A percentile compares a stretch with the other conserved stretches of the same genome.
Conservation (phyloP, 1,140 invertebrate species). For the Solenopsis fugax region DNA sequence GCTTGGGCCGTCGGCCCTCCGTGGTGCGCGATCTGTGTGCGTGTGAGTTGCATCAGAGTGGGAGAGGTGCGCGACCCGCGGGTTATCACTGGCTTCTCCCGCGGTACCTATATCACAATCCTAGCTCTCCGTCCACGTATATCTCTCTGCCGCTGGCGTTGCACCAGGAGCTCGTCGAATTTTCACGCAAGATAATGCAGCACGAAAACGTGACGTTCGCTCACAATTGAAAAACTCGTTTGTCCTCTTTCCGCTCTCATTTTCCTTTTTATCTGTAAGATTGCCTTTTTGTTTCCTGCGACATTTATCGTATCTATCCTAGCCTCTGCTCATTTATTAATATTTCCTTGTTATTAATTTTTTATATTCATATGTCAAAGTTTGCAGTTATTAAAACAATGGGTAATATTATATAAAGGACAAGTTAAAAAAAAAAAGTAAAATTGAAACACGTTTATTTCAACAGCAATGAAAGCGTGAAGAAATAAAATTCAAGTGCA, state of each 20-base stretch:
- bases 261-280: neutral
- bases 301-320: neutral
- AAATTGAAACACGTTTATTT: neutral
- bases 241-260: neutral
- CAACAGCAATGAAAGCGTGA: neutral
- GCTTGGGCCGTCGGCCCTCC: slow-evolving; percentile 26
- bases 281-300: neutral
- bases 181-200: slow-evolving; percentile 62
- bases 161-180: slow-evolving; percentile 65
- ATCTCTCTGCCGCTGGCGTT: slow-evolving; percentile 71
- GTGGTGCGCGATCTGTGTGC: slow-evolving; percentile 59
- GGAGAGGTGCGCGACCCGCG: slow-evolving; percentile 80
- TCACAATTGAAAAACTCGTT: neutral
- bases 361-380: neutral
- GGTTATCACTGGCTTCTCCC: slow-evolving; percentile 82
- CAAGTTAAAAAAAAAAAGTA: neutral
- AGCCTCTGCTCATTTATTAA: neutral
- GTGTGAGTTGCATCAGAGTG: slow-evolving; percentile 72
- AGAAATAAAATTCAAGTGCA: slow-evolving; percentile 8
- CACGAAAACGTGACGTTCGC: neutral
- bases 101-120: slow-evolving; percentile 82
- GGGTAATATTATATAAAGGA: neutral
- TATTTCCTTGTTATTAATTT: slow-evolving; percentile 5
- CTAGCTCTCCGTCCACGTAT: slow-evolving; percentile 79
- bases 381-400: neutral